Percentiles rank a stretch among this genome's conserved stretches.
Evolutionary conservation across 2,888 invertebrate species (phyloP).

Genomic region (Ectemnius continuus): DNA sequence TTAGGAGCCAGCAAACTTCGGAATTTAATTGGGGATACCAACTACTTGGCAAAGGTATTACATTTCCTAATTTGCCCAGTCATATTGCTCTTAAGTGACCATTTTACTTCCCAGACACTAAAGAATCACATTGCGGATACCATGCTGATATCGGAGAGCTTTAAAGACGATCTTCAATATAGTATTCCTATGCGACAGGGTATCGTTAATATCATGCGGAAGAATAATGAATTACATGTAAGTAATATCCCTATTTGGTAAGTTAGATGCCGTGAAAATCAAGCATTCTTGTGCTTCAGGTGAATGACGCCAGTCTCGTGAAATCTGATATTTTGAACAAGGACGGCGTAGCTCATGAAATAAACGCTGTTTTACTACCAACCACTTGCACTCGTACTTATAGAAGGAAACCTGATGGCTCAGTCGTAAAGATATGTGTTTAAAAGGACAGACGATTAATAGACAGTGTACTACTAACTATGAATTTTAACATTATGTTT

Average conservation of each 20-base stretch:
- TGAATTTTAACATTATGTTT: no score
- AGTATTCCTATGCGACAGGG: conserved; percentile 17
- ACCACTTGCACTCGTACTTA: conserved; percentile 17
- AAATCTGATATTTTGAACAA: conserved; percentile 32
- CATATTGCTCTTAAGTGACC: neutral
- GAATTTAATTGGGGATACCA: conserved; percentile 26
- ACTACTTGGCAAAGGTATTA: conserved; percentile 32
- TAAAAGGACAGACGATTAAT: no score
- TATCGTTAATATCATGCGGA: conserved; percentile 22
- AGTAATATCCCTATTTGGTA: neutral
- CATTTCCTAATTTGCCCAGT: neutral
- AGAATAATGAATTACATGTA: conserved; percentile 27
- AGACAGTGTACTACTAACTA: no score
- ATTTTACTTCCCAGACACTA: conserved; percentile 17
- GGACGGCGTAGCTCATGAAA: conserved; percentile 40
- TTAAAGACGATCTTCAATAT: conserved; percentile 28
- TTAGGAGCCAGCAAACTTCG: conserved; percentile 23
- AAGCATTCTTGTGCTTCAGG: conserved; percentile 8
- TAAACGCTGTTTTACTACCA: conserved; percentile 39
- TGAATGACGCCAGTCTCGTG: conserved; percentile 21
- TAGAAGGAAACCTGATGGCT: conserved; percentile 6
- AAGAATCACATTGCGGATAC: conserved; percentile 35
- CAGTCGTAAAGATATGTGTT: neutral
- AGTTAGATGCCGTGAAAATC: neutral
- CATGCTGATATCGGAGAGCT: conserved; percentile 40